Evolutionary conservation across 2,797 vertebrate genomes (phyloP).

Genomic region (Brotula barbata): DNA sequence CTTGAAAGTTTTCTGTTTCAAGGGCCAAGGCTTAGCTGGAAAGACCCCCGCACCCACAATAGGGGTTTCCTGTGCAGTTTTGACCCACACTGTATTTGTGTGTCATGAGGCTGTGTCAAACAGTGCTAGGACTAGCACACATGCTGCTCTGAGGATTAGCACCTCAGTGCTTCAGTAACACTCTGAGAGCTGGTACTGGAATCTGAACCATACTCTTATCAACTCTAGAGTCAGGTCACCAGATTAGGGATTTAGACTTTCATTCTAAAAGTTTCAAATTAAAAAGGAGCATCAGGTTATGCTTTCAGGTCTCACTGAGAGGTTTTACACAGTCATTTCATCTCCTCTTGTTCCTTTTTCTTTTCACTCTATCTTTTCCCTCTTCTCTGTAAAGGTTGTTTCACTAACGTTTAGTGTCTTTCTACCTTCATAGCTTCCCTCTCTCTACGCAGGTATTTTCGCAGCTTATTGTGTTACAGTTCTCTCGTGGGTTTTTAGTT

Average conservation of each 20-base stretch:
- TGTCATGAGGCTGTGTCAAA: slow-evolving; percentile 45
- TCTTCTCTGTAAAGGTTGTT: neutral
- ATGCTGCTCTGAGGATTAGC: slow-evolving; percentile 46
- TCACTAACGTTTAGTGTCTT: neutral
- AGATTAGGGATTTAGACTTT: no score
- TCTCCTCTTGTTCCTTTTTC: neutral
- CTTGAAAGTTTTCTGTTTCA: slow-evolving; percentile 10
- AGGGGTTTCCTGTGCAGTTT: slow-evolving; percentile 35
- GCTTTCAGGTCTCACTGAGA: slow-evolving; percentile 49
- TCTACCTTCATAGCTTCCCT: neutral
- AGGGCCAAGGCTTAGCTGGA: slow-evolving; percentile 12
- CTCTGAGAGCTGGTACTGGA: slow-evolving; percentile 38
- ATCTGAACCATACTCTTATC: slow-evolving; percentile 25
- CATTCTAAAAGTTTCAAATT: no score
- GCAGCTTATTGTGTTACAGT: slow-evolving; percentile 4
- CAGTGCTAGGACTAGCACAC: neutral
- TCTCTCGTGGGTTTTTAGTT: slow-evolving; percentile 13
- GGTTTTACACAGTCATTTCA: slow-evolving; percentile 34
- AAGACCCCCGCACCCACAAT: slow-evolving; percentile 7
- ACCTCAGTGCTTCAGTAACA: slow-evolving; percentile 37
- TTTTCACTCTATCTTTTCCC: neutral
- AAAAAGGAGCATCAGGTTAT: no score
- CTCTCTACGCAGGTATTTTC: neutral
- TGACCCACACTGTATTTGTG: neutral
- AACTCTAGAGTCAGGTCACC: slow-evolving; percentile 31